Evolutionary conservation across 2,888 invertebrate species (phyloP).

Genomic region (Xestia sexstrigata): DNA sequence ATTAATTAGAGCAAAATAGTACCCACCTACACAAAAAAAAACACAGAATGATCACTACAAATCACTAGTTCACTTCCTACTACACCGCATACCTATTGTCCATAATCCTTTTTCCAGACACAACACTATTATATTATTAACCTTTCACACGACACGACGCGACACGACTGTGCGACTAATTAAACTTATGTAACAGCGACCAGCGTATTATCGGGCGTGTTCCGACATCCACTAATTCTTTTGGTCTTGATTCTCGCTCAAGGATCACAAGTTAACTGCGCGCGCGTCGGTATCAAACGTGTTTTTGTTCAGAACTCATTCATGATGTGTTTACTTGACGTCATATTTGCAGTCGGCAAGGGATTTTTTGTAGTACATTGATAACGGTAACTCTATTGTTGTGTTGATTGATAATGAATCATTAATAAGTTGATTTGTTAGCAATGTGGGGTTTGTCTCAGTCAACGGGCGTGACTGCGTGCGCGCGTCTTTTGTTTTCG

Average conservation of each 20-base stretch:
- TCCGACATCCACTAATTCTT: constrained; percentile 34
- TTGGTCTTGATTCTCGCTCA: constrained; percentile 60
- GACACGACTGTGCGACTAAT: constrained; percentile 19
- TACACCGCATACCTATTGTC: constrained; percentile 25
- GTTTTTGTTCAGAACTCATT: constrained; percentile 43
- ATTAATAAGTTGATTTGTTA: neutral
- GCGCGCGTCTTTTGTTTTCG: neutral
- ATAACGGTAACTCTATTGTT: constrained; percentile 5
- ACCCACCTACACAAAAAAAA: constrained; percentile 21
- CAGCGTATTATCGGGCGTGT: constrained; percentile 25
- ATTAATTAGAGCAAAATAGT: neutral
- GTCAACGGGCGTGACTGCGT: neutral
- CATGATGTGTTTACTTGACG: constrained; percentile 16
- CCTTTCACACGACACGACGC: constrained; percentile 9
- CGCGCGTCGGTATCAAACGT: constrained; percentile 28
- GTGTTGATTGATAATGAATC: neutral
- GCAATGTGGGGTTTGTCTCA: neutral
- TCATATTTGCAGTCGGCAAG: constrained; percentile 13
- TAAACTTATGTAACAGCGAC: constrained; percentile 20
- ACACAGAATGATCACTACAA: neutral
- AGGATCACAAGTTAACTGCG: constrained; percentile 54
- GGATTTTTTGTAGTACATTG: constrained; percentile 4
- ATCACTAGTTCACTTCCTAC: constrained; percentile 8
- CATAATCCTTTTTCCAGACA: constrained; percentile 3
- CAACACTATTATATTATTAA: constrained; percentile 3